These are phyloP conservation scores for Masnerella sp. DNA, from an alignment of 2,888 invertebrate species.

Conservation along the genomic window DNA sequence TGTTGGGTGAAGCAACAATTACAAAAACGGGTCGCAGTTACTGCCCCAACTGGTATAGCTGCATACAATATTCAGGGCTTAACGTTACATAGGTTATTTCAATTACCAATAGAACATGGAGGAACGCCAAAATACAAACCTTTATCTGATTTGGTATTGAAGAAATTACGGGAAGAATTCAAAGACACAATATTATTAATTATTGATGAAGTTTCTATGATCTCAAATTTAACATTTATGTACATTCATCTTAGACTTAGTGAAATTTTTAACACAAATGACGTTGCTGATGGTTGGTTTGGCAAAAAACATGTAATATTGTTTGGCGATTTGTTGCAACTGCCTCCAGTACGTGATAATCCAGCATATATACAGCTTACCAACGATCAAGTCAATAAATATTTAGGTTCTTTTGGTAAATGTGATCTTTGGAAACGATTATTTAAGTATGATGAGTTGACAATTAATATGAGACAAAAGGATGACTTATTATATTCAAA, in stretches of 20 bases:
- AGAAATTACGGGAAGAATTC: constrained; percentile 56
- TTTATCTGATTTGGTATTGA: constrained; percentile 63
- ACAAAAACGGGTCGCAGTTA: constrained; percentile 64
- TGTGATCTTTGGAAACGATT: constrained; percentile 66
- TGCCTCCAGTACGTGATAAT: constrained; percentile 65
- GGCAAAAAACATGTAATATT: constrained; percentile 65
- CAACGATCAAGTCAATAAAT: constrained; percentile 58
- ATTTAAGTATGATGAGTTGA: constrained; percentile 66
- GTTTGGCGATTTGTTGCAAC: constrained; percentile 65
- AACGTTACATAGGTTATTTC: constrained; percentile 63
- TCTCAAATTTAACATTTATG: background rate
- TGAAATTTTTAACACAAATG: constrained; percentile 45
- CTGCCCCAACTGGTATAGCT: constrained; percentile 69
- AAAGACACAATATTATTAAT: background rate
- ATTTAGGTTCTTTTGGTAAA: constrained; percentile 59
- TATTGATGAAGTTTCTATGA: background rate
- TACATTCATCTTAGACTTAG: constrained; percentile 58
- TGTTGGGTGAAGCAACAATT: constrained; percentile 28
- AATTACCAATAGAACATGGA: background rate
- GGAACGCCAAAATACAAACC: constrained; percentile 61
- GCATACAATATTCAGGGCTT: constrained; percentile 70
- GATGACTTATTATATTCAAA: constrained; percentile 55
- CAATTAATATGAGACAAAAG: constrained; percentile 65
- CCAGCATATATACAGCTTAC: constrained; percentile 62
- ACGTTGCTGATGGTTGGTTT: constrained; percentile 67